Conservation (phyloP, 2,113 vertebrate genomes). For the Petaurus breviceps region DNA sequence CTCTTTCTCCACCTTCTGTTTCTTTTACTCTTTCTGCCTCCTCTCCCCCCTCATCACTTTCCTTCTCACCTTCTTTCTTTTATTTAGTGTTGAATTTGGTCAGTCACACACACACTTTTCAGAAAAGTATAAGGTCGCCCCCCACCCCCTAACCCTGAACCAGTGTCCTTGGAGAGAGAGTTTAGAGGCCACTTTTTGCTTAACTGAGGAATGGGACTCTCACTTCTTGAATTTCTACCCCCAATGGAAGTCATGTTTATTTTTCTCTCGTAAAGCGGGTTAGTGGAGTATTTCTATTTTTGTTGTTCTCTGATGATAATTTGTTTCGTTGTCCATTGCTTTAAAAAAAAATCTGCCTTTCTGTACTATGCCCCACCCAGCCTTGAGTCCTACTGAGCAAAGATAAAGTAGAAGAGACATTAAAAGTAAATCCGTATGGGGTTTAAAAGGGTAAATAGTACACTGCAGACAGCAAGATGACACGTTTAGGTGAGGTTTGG, state of each 20-base stretch:
- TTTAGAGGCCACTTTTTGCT: slow-evolving; percentile 72
- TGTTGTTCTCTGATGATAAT: slow-evolving; percentile 20
- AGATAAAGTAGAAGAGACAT: neutral
- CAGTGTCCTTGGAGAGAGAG: slow-evolving; percentile 76
- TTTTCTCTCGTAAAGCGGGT: neutral
- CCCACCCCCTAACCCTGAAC: slow-evolving; percentile 9
- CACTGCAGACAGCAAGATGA: neutral
- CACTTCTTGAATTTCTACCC: slow-evolving; percentile 6
- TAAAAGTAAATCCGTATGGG: slow-evolving; percentile 42
- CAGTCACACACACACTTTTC: neutral
- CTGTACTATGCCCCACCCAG: neutral
- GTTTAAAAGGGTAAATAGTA: slow-evolving; percentile 51
- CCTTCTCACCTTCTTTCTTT: neutral
- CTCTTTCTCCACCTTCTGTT: neutral
- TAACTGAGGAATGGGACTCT: neutral
- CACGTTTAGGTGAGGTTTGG: slow-evolving; percentile 26
- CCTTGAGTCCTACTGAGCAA: neutral
- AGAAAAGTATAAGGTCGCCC: slow-evolving; percentile 39
- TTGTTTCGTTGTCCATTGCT: slow-evolving; percentile 31
- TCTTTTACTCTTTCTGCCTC: neutral
- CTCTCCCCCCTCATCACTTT: neutral
- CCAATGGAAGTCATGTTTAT: slow-evolving; percentile 49
- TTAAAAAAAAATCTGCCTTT: slow-evolving; percentile 41
- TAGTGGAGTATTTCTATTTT: slow-evolving; percentile 43
- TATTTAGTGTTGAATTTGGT: neutral